These are phyloP conservation scores for Spisula solida DNA, from an alignment of 2,888 invertebrate species.

Conservation along the genomic window DNA sequence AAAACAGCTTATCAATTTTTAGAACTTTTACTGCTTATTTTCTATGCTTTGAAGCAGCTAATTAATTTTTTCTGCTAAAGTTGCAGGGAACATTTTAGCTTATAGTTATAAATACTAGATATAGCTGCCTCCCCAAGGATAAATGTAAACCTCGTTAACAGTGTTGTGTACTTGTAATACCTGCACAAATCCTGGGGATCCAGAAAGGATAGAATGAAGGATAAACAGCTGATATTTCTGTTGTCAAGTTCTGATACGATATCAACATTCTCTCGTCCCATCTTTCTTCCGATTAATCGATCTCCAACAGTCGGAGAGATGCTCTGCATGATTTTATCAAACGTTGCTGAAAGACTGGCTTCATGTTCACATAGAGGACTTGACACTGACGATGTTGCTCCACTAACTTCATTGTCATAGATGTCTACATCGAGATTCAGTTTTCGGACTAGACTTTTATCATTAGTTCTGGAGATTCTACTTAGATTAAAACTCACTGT, in stretches of 20 bases:
- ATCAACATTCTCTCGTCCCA: conserved; percentile 79
- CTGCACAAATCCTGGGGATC: conserved; percentile 76
- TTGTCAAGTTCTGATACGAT: conserved; percentile 74
- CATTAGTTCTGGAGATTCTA: not conserved
- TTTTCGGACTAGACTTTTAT: conserved; percentile 37
- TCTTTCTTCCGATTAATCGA: conserved; percentile 80
- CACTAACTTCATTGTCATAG: conserved; percentile 32
- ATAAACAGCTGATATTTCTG: conserved; percentile 66
- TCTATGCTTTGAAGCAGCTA: too few relatives aligned
- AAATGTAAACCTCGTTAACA: not conserved
- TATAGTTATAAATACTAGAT: too few relatives aligned
- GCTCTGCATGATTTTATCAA: conserved; percentile 45
- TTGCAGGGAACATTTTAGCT: too few relatives aligned
- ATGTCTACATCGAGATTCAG: conserved; percentile 49
- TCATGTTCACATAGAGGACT: conserved; percentile 8
- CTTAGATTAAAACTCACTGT: conserved; percentile 35
- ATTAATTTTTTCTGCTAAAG: too few relatives aligned
- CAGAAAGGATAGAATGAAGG: conserved; percentile 70
- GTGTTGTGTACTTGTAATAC: conserved; percentile 57
- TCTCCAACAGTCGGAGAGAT: conserved; percentile 62
- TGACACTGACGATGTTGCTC: not conserved
- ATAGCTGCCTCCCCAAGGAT: too few relatives aligned
- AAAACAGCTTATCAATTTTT: too few relatives aligned
- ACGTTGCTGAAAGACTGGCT: conserved; percentile 22
- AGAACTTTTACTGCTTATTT: too few relatives aligned